Conservation (phyloP, 2,888 invertebrate species). For the Melieria omissa region DNA sequence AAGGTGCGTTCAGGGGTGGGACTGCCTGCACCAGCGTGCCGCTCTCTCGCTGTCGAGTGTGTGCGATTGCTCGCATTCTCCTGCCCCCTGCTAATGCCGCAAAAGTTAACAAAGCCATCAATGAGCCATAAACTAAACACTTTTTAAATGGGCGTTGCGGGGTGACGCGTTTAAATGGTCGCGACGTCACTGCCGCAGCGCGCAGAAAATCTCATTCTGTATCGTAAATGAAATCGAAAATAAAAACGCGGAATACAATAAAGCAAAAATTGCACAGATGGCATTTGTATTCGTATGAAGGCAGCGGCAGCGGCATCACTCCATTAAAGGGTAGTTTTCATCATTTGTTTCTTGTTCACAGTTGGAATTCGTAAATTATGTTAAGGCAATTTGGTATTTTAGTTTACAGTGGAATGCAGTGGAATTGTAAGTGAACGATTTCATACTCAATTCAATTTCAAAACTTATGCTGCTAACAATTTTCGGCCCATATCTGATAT, state of each 20-base stretch:
- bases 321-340: conserved; percentile 66
- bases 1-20: conserved; percentile 50
- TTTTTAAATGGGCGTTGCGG: conserved; percentile 57
- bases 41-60: conserved; percentile 1
- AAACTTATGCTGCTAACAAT: too few species aligned
- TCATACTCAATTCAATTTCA: too few species aligned
- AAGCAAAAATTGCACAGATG: conserved; percentile 60
- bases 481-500: too few species aligned
- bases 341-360: conserved; percentile 56
- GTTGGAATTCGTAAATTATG: conserved; percentile 50
- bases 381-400: conserved; percentile 46
- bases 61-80: background rate
- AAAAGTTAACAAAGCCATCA: conserved; percentile 66
- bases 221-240: conserved; percentile 32
- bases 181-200: conserved; percentile 28
- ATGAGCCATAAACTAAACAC: conserved; percentile 65
- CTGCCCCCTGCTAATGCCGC: conserved; percentile 33
- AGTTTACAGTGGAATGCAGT: conserved; percentile 45
- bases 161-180: conserved; percentile 43
- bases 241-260: conserved; percentile 5
- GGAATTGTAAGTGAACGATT: background rate
- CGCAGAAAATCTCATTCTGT: conserved; percentile 12
- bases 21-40: background rate
- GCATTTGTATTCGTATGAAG: conserved; percentile 25
- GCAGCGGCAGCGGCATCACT: conserved; percentile 32